A percentile compares a stretch with the other conserved stretches of the same genome.
These are phyloP conservation scores for Prietella phreatophila DNA, from an alignment of 2,113 vertebrate genomes.

Conservation along the genomic window DNA sequence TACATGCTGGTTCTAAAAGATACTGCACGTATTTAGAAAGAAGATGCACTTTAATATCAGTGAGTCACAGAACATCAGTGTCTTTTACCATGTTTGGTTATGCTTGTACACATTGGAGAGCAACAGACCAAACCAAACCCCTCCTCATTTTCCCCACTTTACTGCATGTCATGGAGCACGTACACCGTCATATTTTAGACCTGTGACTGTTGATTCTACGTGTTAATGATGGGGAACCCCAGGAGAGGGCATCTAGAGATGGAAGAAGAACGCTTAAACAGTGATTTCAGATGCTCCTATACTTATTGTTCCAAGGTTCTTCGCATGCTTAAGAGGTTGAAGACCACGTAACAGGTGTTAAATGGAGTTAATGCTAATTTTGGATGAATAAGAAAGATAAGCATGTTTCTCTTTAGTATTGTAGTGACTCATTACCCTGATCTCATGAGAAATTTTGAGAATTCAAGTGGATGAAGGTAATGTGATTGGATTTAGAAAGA, in stretches of 20 bases:
- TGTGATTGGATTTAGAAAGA: not conserved
- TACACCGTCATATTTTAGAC: slow-evolving; percentile 60
- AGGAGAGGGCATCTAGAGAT: not conserved
- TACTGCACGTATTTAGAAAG: slow-evolving; percentile 19
- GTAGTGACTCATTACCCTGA: not conserved
- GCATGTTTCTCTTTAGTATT: not conserved
- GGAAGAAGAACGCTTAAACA: not conserved
- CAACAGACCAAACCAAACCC: slow-evolving; percentile 2
- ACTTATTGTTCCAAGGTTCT: not conserved
- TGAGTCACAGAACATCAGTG: slow-evolving; percentile 58
- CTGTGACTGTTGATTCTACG: slow-evolving; percentile 4
- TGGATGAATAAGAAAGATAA: slow-evolving; percentile 41
- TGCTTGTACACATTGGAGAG: slow-evolving; percentile 69
- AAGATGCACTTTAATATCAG: slow-evolving; percentile 17
- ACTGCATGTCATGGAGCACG: slow-evolving; percentile 23
- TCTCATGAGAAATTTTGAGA: not conserved
- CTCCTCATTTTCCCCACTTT: not conserved
- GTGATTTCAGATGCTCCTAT: not conserved
- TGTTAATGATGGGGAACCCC: slow-evolving; percentile 1
- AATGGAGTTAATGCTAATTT: slow-evolving; percentile 42
- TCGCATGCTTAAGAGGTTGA: not conserved
- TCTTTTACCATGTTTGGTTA: slow-evolving; percentile 89
- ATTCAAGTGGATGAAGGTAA: not conserved
- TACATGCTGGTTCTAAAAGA: not conserved
- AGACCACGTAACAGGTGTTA: not conserved